These are phyloP conservation scores for Ophion ventricosus DNA, from an alignment of 2,888 invertebrate species.

Conservation along the genomic window DNA sequence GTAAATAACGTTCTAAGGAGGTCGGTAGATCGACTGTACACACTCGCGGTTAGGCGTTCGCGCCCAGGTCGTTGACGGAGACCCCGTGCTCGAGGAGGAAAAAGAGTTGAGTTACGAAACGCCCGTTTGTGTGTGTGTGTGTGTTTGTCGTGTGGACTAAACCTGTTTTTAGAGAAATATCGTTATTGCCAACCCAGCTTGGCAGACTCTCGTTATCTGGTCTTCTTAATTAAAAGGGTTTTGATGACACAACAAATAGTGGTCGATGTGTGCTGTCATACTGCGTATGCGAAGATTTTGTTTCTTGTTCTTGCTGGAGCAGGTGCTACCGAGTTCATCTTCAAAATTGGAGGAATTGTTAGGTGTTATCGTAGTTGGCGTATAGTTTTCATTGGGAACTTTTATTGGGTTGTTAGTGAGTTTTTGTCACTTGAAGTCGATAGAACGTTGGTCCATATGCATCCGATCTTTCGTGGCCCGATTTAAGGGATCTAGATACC, in stretches of 20 bases:
- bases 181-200: conserved; percentile 3
- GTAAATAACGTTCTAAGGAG: background rate
- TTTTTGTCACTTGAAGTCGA: too few species aligned
- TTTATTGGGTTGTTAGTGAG: too few species aligned
- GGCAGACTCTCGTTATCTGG: conserved; percentile 9
- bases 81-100: background rate
- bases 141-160: conserved; percentile 13
- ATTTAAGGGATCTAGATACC: too few species aligned
- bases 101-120: conserved; percentile 45
- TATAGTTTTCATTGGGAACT: too few species aligned
- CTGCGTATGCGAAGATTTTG: background rate
- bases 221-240: conserved; percentile 34
- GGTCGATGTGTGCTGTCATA: background rate
- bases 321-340: too few species aligned
- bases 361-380: too few species aligned
- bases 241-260: conserved; percentile 1
- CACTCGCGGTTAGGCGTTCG: background rate
- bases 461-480: too few species aligned
- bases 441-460: too few species aligned
- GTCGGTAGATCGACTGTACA: conserved; percentile 4
- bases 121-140: background rate
- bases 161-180: conserved; percentile 50
- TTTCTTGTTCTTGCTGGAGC: background rate
- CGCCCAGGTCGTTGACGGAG: conserved; percentile 37
- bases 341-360: too few species aligned